Base-by-base conservation (phyloP, 2,888 invertebrate genomes). In the Tridacna crocea region DNA sequence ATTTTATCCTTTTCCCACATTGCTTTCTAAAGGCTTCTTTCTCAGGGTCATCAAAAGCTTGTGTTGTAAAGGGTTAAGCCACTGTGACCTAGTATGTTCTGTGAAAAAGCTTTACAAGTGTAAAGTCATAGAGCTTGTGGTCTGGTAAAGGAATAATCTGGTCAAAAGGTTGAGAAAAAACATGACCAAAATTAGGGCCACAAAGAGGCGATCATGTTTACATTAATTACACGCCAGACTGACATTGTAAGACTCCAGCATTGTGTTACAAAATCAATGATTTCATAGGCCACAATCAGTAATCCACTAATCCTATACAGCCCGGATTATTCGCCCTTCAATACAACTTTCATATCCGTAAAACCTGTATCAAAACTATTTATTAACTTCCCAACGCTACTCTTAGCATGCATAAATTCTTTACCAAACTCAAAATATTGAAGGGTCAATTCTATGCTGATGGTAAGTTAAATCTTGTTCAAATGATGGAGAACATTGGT, bases 201-300 rank as follows among this genome's bases (percentile, higher is more conserved):
- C 66, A 66, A 27, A 66, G 46, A 22, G 66, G n/a, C 46, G n/a
- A 66, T 70, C 48, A 24, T 26, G 24, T 70, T 70, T 51, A 24
- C n/a, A 13, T 51, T 70, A 48, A 70, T 70, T 70, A 70, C 51
- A 70, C 19, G 70, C 22, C 24, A 70, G 70, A 51, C 51, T 26
- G 22, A 51, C 70, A 51, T 51, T 51, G 22, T 46, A 70, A 48
- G 51, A 15, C 22, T 70, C 47, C 27, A 1, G 51, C 24, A 70
- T 51, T 51, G 70, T 70, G 22, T 51, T 48, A 48, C 70, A 48
- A 70, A 70, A 70, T 70, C 70, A 70, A 22, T 51, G 51, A 51
- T 24, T 70, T 51, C 22, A 26, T 70, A 24, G 70, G 11, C 48
- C 70, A 70, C 66, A 26, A 46, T 46, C 36, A 15, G n/a, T 66